A percentile compares a stretch with the other conserved stretches of the same genome.
These are phyloP conservation scores for Drosophila nigrodunni DNA, from an alignment of 1,140 invertebrate genomes.

Conservation along the genomic window DNA sequence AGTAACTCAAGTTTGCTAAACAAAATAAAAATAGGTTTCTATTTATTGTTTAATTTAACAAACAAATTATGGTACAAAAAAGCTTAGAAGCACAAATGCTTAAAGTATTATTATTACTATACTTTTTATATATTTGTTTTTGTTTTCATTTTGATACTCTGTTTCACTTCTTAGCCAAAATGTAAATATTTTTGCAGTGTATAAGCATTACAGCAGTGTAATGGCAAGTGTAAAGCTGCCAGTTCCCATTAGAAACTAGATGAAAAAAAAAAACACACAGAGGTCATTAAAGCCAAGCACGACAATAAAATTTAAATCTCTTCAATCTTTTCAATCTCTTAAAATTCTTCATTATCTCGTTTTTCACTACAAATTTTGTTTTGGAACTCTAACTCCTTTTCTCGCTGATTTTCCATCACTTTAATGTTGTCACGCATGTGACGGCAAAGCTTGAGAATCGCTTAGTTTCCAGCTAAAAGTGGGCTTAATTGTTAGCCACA, in stretches of 20 bases:
- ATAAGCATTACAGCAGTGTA: not conserved
- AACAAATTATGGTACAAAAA: no score
- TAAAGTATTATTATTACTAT: no score
- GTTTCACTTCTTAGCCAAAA: no score
- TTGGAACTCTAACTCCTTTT: not conserved
- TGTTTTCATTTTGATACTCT: no score
- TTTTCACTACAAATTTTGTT: not conserved
- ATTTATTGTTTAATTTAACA: no score
- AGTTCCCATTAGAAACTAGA: conserved; percentile 18
- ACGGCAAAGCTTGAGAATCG: conserved; percentile 23
- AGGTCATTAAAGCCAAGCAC: conserved; percentile 41
- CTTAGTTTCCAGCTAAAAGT: conserved; percentile 17
- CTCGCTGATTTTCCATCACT: not conserved
- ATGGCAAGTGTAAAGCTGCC: conserved; percentile 11
- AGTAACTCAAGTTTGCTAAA: no score
- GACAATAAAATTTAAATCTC: conserved; percentile 34
- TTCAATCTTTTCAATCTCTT: not conserved
- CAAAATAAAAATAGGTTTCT: no score
- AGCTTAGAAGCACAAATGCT: no score
- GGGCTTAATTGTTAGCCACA: conserved; percentile 14
- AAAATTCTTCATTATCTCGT: no score
- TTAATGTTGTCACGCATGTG: conserved; percentile 6
- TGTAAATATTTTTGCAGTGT: no score
- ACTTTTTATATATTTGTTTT: no score
- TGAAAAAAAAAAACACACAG: not conserved